Base-by-base conservation (phyloP, 2,797 vertebrate genomes). In the Squalus acanthias region DNA sequence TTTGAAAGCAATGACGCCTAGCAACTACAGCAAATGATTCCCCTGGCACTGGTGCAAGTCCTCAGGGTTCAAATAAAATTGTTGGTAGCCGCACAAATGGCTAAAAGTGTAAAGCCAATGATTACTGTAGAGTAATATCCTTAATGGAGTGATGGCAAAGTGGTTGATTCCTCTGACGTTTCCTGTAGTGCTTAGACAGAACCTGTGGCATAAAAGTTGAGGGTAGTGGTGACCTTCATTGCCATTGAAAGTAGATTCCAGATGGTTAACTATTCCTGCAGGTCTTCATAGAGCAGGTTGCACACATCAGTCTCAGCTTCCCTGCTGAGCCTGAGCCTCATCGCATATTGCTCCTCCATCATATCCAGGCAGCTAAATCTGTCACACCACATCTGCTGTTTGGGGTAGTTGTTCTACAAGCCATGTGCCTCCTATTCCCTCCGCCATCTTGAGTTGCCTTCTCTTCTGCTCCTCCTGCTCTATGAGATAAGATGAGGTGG, bases 241-340 rank as follows among this genome's bases (percentile, higher is more conserved):
- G 50, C 87, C 50, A 89, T 60, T 85, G 79, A 53, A 46, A 57
- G 50, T 89, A 53, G 20, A 89, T 89, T 53, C 87, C 87, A 89
- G 53, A 89, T 89, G 87, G 53, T 89, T 89, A 89, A 60, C 50
- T 60, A 89, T 60, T 60, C 87, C 87, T 89, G 87, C 87, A 89
- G 82, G 53, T 89, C 53, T 89, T 89, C 50, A 29, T 29, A 26
- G 26, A 89, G 24, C 53, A 89, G 87, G 53, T 53, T 26, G 50
- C 22, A 29, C 50, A 89, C 24, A 53, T 26, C 53, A 57, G 22
- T 29, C 53, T 24, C 20, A 50, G 20, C 10, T 89, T 89, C 24
- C 24, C 87, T 89, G 87, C 26, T 26, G 53, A 57, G 87, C 2
- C 24, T 29, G 15, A 85, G 15, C 10, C 24, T 24, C 53, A 89